phyloP scores from a whole-genome alignment of 35 echinoderm and acorn worm species.

The Nesometra sesokonis region DNA sequence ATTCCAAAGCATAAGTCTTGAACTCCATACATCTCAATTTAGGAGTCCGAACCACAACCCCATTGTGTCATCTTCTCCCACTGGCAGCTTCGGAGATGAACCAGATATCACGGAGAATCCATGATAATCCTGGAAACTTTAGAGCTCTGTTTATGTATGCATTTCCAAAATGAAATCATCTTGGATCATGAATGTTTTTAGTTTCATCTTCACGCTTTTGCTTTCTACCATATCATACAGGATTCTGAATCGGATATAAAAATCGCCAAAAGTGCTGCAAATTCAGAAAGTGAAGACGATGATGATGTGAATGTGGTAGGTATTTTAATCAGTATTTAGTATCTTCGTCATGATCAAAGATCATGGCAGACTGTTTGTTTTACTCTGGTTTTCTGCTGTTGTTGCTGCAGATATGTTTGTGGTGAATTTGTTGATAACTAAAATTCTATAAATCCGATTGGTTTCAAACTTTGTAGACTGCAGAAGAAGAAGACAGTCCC shows the following conservation, averaged over 20 bases:
- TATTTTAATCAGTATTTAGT: not conserved
- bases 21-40: not conserved
- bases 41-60: not conserved
- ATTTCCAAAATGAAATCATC: not conserved
- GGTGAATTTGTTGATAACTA: too few relatives aligned
- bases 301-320: constrained; percentile 68
- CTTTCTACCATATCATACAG: too few relatives aligned
- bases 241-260: constrained; percentile 60
- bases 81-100: not conserved
- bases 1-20: not conserved
- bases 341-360: not conserved
- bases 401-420: too few relatives aligned
- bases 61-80: not conserved
- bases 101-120: not conserved
- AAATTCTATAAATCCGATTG: too few relatives aligned
- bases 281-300: constrained; percentile 53
- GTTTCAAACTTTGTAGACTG: too few relatives aligned
- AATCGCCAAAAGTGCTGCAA: constrained; percentile 23
- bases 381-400: too few relatives aligned
- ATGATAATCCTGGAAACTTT: not conserved
- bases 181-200: not conserved
- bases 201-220: too few relatives aligned
- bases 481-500: too few relatives aligned
- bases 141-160: not conserved
- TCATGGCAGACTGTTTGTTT: too few relatives aligned